Conservation (phyloP, 2,113 vertebrate species). For the Hassar affinis region DNA sequence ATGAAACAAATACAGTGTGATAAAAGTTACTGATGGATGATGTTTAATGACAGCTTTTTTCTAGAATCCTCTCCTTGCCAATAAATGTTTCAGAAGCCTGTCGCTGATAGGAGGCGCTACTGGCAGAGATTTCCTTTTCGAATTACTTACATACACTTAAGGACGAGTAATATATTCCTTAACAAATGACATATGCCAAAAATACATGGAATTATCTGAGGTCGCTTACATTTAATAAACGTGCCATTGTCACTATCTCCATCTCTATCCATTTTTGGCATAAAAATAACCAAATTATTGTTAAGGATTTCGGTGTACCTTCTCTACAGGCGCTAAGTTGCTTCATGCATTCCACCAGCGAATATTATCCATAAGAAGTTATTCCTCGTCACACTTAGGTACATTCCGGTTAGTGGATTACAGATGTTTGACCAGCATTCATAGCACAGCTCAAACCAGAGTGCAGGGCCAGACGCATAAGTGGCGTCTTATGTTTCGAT, state of each 20-base stretch:
- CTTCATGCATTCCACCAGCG: constrained; percentile 16
- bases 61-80: background rate
- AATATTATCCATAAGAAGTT: constrained; percentile 50
- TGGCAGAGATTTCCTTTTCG: background rate
- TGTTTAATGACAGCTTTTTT: background rate
- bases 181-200: background rate
- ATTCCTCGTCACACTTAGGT: constrained; percentile 48
- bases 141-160: constrained; percentile 6
- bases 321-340: background rate
- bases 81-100: constrained; percentile 1
- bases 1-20: background rate
- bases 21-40: background rate
- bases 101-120: background rate
- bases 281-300: background rate
- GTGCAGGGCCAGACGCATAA: constrained; percentile 21
- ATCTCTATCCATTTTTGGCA: background rate
- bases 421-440: constrained; percentile 49
- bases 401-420: constrained; percentile 49
- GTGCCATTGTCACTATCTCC: background rate
- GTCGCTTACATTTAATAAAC: background rate
- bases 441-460: constrained; percentile 33
- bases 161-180: background rate
- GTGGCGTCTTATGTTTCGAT: constrained; percentile 36
- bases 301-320: background rate
- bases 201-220: background rate